A percentile compares a stretch with the other conserved stretches of the same genome.
phyloP scores from a whole-genome alignment of 2,113 vertebrate species.

The Panurus biarmicus region DNA sequence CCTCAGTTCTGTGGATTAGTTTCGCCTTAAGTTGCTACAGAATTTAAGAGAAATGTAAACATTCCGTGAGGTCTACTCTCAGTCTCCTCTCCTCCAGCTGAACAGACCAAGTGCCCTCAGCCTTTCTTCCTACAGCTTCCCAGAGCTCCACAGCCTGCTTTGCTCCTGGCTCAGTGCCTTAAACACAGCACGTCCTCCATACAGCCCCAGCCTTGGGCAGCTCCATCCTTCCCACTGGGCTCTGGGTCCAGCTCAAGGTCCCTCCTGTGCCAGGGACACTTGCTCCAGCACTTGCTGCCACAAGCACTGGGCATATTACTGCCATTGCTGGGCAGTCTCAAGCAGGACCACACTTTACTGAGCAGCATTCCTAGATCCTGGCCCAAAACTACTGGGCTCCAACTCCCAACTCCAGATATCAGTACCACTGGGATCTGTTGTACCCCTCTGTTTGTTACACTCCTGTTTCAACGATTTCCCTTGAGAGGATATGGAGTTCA shows the following conservation, averaged over 20 bases:
- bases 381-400: accelerated
- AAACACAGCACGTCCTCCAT: accelerated
- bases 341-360: neutral
- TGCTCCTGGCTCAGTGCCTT: neutral
- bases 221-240: too few species aligned
- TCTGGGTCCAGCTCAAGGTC: neutral
- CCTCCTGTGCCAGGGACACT: accelerated
- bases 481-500: accelerated
- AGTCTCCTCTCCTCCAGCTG: neutral
- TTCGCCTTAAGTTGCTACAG: neutral
- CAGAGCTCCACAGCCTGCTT: neutral
- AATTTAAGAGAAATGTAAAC: neutral
- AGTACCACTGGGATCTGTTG: accelerated
- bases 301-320: neutral
- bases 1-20: neutral
- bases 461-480: neutral
- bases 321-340: neutral
- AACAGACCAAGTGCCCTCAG: neutral
- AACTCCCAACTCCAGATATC: neutral
- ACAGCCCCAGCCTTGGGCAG: neutral
- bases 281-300: neutral
- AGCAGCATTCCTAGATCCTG: neutral
- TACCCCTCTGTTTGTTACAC: accelerated
- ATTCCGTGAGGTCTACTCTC: neutral
- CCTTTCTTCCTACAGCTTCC: too few species aligned